phyloP scores from a whole-genome alignment of 2,797 vertebrate species.

The Tarsius wallacei region DNA sequence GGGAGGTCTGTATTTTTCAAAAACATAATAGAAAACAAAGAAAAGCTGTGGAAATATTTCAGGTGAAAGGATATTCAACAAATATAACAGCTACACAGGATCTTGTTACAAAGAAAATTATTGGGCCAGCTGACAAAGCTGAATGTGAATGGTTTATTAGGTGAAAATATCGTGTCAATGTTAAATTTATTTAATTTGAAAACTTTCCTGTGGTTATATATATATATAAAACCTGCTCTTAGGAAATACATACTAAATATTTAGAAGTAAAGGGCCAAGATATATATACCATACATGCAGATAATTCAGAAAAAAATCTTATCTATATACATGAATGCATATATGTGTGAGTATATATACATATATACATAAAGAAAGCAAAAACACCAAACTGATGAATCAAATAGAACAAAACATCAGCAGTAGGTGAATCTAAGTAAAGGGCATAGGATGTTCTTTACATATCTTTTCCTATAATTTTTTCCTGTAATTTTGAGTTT shows the following conservation, averaged over 20 bases:
- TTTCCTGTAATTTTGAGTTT: not conserved
- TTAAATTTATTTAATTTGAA: constrained; percentile 45
- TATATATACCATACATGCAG: not conserved
- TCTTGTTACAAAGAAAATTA: not conserved
- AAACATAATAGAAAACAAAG: constrained; percentile 3
- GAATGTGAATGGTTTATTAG: not conserved
- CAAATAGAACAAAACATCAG: not conserved
- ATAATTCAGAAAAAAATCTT: constrained; percentile 33
- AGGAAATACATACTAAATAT: not conserved
- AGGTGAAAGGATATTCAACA: constrained; percentile 12
- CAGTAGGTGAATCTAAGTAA: not conserved
- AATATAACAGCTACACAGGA: not conserved
- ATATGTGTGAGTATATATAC: not conserved
- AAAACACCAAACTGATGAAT: not conserved
- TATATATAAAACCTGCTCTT: not conserved
- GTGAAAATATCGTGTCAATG: not conserved
- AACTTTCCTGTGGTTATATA: not conserved
- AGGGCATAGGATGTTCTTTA: not conserved
- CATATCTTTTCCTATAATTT: not conserved
- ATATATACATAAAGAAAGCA: not conserved
- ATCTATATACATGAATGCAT: accelerated
- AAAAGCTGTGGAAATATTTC: not conserved
- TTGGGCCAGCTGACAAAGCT: not conserved
- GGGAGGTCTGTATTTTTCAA: not conserved
- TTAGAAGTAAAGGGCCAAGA: not conserved